Percentiles rank a stretch among this genome's conserved stretches.
Conservation (phyloP, 2,113 vertebrate genomes). For the Crypturellus undulatus region DNA sequence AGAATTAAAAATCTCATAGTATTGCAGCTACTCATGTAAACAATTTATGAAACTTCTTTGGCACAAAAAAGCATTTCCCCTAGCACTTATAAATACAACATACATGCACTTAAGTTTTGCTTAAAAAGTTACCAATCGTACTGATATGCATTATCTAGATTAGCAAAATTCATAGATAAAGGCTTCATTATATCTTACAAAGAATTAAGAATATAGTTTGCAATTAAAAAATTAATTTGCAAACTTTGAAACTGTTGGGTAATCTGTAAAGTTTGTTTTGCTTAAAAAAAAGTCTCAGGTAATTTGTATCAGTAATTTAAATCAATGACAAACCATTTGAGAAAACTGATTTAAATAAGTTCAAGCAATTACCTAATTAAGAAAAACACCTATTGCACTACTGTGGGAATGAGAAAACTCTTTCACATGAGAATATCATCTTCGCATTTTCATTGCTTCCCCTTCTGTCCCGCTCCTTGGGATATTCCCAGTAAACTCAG, state of each 20-base stretch:
- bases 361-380: background rate
- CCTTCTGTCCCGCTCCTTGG: background rate
- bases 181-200: slow-evolving; percentile 52
- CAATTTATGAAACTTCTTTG: slow-evolving; percentile 82
- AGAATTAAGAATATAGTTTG: slow-evolving; percentile 59
- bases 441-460: background rate
- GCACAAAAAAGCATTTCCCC: slow-evolving; percentile 79
- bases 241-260: slow-evolving; percentile 31
- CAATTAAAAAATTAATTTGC: slow-evolving; percentile 62
- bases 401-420: slow-evolving; percentile 22
- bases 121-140: slow-evolving; percentile 55
- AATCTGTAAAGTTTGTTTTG: slow-evolving; percentile 31
- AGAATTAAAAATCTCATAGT: slow-evolving; percentile 50
- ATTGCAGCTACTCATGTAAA: slow-evolving; percentile 75
- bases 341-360: background rate
- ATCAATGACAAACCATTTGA: slow-evolving; percentile 13
- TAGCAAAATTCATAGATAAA: slow-evolving; percentile 67
- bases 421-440: background rate
- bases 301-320: background rate
- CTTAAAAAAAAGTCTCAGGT: slow-evolving; percentile 15
- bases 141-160: slow-evolving; percentile 39
- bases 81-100: slow-evolving; percentile 59
- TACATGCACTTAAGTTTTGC: slow-evolving; percentile 45
- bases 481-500: background rate
- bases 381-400: slow-evolving; percentile 48